Conservation (phyloP, 2,113 vertebrate species). For the Meles meles region DNA sequence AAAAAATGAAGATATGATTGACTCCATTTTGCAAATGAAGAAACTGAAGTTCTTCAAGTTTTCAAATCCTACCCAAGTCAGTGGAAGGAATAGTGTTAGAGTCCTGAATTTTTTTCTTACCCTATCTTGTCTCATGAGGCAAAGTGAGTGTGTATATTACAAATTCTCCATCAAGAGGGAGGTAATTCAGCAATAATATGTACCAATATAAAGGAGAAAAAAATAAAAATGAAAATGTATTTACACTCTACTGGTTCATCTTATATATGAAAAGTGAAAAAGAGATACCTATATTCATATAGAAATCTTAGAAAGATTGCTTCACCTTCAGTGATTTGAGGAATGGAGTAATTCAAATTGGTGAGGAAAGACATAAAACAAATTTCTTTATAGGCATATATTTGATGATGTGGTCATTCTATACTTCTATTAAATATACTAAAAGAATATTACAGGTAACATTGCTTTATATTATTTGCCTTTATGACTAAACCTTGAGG, state of each 20-base stretch:
- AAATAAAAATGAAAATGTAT: not conserved
- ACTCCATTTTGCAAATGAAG: constrained; percentile 13
- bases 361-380: not conserved
- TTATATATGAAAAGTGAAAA: constrained; percentile 17
- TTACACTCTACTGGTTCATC: not conserved
- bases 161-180: not conserved
- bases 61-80: not conserved
- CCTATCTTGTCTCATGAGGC: not conserved
- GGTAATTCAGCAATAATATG: not conserved
- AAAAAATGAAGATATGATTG: not conserved
- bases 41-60: not conserved
- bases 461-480: not conserved
- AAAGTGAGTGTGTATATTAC: not conserved
- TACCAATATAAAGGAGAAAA: not conserved
- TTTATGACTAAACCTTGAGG: constrained; percentile 16
- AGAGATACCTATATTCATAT: not conserved
- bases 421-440: not conserved
- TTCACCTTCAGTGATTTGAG: not conserved
- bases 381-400: not conserved
- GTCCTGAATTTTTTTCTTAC: not conserved
- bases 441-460: not conserved
- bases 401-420: not conserved
- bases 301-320: not conserved
- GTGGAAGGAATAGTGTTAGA: not conserved
- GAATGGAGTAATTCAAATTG: not conserved